Evolutionary conservation across 1,140 invertebrate species (phyloP), one percentile per base, ranked within the genome.

Genomic region (Saccostrea glomerata): DNA sequence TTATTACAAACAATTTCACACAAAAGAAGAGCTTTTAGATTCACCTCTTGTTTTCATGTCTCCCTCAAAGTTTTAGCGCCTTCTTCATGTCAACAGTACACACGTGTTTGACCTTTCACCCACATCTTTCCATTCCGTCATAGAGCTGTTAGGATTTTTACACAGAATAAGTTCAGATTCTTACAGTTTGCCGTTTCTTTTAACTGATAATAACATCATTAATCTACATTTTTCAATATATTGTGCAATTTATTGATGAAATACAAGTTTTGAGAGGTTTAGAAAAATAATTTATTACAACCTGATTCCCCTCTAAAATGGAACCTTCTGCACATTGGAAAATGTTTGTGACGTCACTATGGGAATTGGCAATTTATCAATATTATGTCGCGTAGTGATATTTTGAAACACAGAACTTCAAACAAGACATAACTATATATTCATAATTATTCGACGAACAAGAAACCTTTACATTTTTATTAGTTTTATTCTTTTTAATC

Each of bases 331-430:
- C 25, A 77, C 70, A 77, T 77, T 66, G 70, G 70, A 77, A 77
- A 77, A 77, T 77, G 70, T 77, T 77, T 77, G 70, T 77, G 70
- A 77, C 70, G 70, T 77, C 70, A 77, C 70, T 77, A 77, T 77
- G 70, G 70, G 70, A 77, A 77, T 77, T 77, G 70, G 70, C 70
- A 77, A 36, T 77, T 25, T 30, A 77, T 77, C 70, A 77, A 77
- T 77, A 77, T 77, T 30, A 30, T 77, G 70, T 77, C 70, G 70
- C 70, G 70, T 77, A 77, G 70, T 77, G 30, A 77, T 77, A 77
- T 15, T 15, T 77, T 77, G 23, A 47, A 77, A 25, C 70, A 25
- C 70, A 12, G 15, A 36, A 77, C 15, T 63, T 0, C 1, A 20
- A 63, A 63, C 58, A 20, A 17, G 2, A 63, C 17, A 3, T 63